These are phyloP conservation scores for Holacanthus passer DNA, from an alignment of 2,113 vertebrate species.

Conservation along the genomic window DNA sequence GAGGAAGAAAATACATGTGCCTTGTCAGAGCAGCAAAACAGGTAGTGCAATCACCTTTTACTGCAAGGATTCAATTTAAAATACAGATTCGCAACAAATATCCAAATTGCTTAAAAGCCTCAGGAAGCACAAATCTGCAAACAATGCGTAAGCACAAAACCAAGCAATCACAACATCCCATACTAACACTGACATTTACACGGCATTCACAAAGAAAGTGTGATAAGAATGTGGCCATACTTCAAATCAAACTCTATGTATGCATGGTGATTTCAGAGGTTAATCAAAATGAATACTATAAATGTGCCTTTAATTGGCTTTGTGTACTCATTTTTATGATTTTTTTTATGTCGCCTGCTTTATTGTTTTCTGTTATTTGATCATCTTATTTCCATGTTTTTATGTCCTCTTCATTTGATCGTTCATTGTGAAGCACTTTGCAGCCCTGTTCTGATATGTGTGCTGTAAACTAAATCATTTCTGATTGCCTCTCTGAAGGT, in stretches of 20 bases:
- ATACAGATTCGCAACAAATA: not conserved
- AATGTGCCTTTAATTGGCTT: not conserved
- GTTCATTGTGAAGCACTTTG: not conserved
- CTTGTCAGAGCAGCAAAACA: constrained; percentile 24
- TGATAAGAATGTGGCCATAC: not conserved
- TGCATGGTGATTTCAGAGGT: constrained; percentile 2
- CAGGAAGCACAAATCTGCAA: no score
- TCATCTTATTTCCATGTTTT: constrained; percentile 20
- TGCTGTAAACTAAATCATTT: constrained; percentile 26
- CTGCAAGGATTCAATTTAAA: not conserved
- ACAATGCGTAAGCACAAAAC: not conserved
- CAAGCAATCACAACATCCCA: not conserved
- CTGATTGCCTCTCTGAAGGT: constrained; percentile 32
- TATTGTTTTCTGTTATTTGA: constrained; percentile 12
- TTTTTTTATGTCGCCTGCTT: constrained; percentile 4
- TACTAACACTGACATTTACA: not conserved
- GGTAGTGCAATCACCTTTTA: not conserved
- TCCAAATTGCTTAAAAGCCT: not conserved
- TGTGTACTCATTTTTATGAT: not conserved
- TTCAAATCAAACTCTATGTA: not conserved
- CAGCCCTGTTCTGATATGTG: constrained; percentile 9
- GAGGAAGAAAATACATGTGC: not conserved
- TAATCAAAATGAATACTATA: constrained; percentile 8
- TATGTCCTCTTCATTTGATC: constrained; percentile 21
- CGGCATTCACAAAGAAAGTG: not conserved